Conservation (phyloP, 2,113 vertebrate species). For the Podiceps cristatus region DNA sequence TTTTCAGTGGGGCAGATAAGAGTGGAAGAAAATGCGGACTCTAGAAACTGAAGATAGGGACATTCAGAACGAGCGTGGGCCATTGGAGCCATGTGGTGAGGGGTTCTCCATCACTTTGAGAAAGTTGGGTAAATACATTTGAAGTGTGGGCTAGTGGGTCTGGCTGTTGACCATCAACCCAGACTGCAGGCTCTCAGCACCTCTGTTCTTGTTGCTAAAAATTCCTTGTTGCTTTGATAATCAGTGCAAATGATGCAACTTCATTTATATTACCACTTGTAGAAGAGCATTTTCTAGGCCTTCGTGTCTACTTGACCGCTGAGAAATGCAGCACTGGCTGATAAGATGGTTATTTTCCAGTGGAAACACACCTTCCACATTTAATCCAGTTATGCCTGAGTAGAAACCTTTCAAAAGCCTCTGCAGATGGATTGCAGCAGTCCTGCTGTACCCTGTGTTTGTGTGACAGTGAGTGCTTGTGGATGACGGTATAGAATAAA, state of each 20-base stretch:
- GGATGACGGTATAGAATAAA: neutral
- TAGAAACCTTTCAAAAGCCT: constrained; percentile 37
- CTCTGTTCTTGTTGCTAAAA: constrained; percentile 16
- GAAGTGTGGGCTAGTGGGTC: constrained; percentile 1
- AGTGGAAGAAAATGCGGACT: neutral
- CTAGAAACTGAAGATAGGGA: neutral
- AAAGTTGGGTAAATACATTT: constrained; percentile 15
- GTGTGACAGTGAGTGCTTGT: neutral
- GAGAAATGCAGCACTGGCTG: constrained; percentile 8
- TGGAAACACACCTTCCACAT: neutral
- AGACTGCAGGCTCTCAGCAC: constrained; percentile 7
- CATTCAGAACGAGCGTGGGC: neutral
- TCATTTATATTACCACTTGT: neutral
- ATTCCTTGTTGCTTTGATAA: constrained; percentile 33
- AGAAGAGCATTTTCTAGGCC: constrained; percentile 37
- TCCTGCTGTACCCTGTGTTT: constrained; percentile 2
- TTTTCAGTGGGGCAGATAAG: neutral
- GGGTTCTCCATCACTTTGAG: neutral
- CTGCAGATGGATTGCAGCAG: neutral
- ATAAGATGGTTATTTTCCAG: constrained; percentile 23
- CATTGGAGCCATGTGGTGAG: neutral
- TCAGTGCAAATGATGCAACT: constrained; percentile 1
- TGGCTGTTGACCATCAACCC: constrained; percentile 3
- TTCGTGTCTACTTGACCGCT: constrained; percentile 4
- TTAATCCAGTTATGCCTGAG: constrained; percentile 1